These are phyloP conservation scores for Thalassophryne amazonica DNA, from an alignment of 2,797 vertebrate species.

Conservation along the genomic window DNA sequence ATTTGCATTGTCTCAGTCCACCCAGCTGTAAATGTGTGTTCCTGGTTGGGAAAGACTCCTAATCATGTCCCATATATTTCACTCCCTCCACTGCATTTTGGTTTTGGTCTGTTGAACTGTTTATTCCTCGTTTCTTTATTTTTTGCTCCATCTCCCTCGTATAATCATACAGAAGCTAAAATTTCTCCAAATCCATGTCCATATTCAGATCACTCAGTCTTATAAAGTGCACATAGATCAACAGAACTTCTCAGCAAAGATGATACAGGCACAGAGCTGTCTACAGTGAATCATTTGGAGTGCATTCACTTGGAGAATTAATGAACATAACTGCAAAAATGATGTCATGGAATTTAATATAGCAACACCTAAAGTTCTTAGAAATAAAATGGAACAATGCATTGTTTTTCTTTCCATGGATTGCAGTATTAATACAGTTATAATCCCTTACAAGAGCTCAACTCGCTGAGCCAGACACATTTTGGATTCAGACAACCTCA, in stretches of 20 bases:
- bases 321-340: constrained; percentile 40
- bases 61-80: too few relatives aligned
- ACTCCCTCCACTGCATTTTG: too few relatives aligned
- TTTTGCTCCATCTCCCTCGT: constrained; percentile 1
- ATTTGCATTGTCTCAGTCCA: too few relatives aligned
- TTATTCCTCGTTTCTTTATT: constrained; percentile 3
- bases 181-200: not conserved
- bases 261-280: constrained; percentile 13
- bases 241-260: constrained; percentile 1
- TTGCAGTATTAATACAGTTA: constrained; percentile 55
- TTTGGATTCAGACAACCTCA: constrained; percentile 60
- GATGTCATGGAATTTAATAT: constrained; percentile 51
- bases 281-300: constrained; percentile 10
- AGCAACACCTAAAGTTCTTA: constrained; percentile 33
- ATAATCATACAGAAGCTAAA: not conserved
- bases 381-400: constrained; percentile 41
- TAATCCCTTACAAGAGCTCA: constrained; percentile 63
- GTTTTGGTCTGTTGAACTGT: not conserved
- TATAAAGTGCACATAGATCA: constrained; percentile 13
- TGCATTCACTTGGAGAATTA: constrained; percentile 11
- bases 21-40: too few relatives aligned
- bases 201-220: not conserved
- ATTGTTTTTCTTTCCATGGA: constrained; percentile 54
- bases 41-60: too few relatives aligned
- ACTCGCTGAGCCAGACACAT: constrained; percentile 54